Base-by-base conservation (phyloP, 2,797 vertebrate species). In the Cyclura pinguis region DNA sequence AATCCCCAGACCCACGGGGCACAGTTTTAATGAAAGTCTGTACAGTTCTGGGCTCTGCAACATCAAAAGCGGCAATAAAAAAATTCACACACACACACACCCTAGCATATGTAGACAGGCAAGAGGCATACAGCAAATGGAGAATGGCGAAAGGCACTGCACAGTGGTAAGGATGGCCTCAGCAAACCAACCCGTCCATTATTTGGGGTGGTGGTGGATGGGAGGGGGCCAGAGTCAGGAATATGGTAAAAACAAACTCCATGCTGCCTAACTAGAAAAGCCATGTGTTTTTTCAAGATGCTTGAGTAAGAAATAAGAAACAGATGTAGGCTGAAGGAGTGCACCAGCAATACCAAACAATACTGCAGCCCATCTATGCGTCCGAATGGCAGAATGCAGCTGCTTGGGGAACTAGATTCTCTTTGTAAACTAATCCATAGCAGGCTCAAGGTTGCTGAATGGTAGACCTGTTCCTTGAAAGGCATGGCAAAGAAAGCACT, bases 61-160 rank as follows among this genome's bases (percentile, higher is more conserved):
- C 91, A 94, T 93, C 95, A 94, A 95, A 96, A 94, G 94, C 91
- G 55, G 93, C 94, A 93, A 88, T 91, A 93, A 95, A 95, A 90
- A 93, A 27, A 67, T 42, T 13, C 32, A 22, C 42, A 5, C 29
- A 67, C 24, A 20, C 50, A 50, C 4, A 64, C 38, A 57, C 64
- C 88, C 85, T 84, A 90, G 92, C 87, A 64, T 92, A 81, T 47
- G 73, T 95, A 81, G 91, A 94, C 77, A 80, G 93, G 93, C 90
- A 72, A 94, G 91, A 95, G 89, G 84, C 94, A 85, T 92, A 85
- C 12, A 7, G 91, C 7, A 91, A 92, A 84, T 16, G 83, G 92
- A 90, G 80, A 0, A 80, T 59, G 92, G 18, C 50, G 90, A 91
- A 97, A 83, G 88, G 91, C 85, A 87, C 84, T 1, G 9, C 0